Evolutionary conservation across 2,113 vertebrate species (phyloP).

Genomic region (Gymnobelideus leadbeateri): DNA sequence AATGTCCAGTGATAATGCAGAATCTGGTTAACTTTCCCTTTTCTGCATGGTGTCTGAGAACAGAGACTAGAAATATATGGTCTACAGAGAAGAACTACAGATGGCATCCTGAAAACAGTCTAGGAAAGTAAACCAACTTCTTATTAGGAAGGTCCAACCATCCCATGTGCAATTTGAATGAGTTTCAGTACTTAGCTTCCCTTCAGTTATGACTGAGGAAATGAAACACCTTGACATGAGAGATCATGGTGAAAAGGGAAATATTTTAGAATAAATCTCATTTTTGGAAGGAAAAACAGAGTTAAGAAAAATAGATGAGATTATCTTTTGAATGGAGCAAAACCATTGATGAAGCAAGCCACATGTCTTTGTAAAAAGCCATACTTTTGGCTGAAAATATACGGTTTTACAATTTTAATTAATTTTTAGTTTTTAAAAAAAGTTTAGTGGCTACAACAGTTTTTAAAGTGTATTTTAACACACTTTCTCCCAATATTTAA

Average conservation of each 20-base stretch:
- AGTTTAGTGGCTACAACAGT: constrained; percentile 39
- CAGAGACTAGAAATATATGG: constrained; percentile 5
- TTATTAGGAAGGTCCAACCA: neutral
- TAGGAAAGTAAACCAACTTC: neutral
- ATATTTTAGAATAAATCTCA: neutral
- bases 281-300: constrained; percentile 37
- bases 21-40: neutral
- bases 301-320: neutral
- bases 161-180: constrained; percentile 1
- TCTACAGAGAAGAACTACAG: neutral
- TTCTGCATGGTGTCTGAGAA: neutral
- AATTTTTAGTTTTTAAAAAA: neutral
- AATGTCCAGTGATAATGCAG: constrained; percentile 28
- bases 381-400: constrained; percentile 20
- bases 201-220: constrained; percentile 43
- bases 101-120: neutral
- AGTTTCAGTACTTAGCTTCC: constrained; percentile 31
- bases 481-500: constrained; percentile 37
- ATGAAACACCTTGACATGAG: constrained; percentile 8
- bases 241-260: constrained; percentile 36
- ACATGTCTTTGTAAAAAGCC: constrained; percentile 47
- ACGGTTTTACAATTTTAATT: neutral
- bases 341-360: neutral
- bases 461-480: constrained; percentile 29
- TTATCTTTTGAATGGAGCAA: constrained; percentile 17